phyloP scores from a whole-genome alignment of 2,888 invertebrate species.

The Xylophagus ater region DNA sequence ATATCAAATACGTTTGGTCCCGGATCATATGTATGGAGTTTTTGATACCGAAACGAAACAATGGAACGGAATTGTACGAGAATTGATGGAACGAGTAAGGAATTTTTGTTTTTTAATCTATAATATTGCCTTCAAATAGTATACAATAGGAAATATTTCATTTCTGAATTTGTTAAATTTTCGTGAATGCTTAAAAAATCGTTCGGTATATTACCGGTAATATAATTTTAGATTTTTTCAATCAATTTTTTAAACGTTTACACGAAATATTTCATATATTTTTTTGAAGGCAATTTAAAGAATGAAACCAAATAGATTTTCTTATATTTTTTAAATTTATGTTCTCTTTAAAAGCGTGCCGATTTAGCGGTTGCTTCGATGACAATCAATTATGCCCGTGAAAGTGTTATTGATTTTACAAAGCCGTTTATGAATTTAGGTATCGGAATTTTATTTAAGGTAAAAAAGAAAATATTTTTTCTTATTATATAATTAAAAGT shows the following conservation, averaged over 20 bases:
- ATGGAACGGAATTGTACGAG: slow-evolving; percentile 57
- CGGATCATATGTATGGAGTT: slow-evolving; percentile 56
- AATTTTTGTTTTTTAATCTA: too few species aligned
- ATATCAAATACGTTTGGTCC: slow-evolving; percentile 53
- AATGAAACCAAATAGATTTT: not conserved
- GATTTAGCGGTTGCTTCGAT: slow-evolving; percentile 81
- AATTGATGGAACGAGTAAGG: slow-evolving; percentile 23
- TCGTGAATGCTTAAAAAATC: too few species aligned
- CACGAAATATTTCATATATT: not conserved
- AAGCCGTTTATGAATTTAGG: slow-evolving; percentile 89
- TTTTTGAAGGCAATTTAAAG: not conserved
- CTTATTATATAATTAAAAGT: too few species aligned
- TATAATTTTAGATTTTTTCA: too few species aligned
- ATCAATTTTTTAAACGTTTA: too few species aligned
- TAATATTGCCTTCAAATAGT: too few species aligned
- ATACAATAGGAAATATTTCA: too few species aligned
- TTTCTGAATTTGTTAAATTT: too few species aligned
- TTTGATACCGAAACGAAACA: slow-evolving; percentile 54
- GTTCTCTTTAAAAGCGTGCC: slow-evolving; percentile 65
- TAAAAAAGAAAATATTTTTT: too few species aligned
- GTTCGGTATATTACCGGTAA: too few species aligned
- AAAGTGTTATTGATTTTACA: slow-evolving; percentile 83
- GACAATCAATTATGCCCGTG: slow-evolving; percentile 81
- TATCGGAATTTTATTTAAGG: slow-evolving; percentile 77
- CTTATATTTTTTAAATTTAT: slow-evolving; percentile 12